Evolutionary conservation across 2,888 invertebrate species (phyloP).

Genomic region (Oxycera nigricornis): DNA sequence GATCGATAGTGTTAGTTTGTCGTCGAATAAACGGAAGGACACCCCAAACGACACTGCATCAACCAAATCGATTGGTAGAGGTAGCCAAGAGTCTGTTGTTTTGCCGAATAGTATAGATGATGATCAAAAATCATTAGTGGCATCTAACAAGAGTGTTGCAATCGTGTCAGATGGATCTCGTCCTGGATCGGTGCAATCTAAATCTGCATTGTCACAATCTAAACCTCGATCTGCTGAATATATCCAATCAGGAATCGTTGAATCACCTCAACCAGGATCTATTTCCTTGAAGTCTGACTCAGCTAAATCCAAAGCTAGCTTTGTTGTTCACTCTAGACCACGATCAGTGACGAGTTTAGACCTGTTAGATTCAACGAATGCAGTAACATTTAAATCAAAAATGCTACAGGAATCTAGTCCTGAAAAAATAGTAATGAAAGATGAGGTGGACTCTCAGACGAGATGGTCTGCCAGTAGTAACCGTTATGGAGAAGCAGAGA

Average conservation of each 20-base stretch:
- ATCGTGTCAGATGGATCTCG: conserved; percentile 61
- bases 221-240: background rate
- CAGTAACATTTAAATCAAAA: background rate
- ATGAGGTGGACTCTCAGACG: too few relatives aligned
- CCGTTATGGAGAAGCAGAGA: too few relatives aligned
- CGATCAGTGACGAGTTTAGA: conserved; percentile 45
- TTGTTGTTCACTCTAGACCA: conserved; percentile 46
- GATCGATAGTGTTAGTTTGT: conserved; percentile 39
- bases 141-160: conserved; percentile 51
- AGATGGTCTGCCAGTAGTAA: too few relatives aligned
- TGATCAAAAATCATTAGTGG: conserved; percentile 1
- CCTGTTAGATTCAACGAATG: background rate
- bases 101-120: conserved; percentile 45
- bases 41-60: conserved; percentile 46
- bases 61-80: conserved; percentile 36
- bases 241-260: too few relatives aligned
- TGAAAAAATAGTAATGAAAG: conserved; percentile 47
- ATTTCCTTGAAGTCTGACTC: conserved; percentile 46
- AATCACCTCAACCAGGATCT: background rate
- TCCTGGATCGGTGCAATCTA: background rate
- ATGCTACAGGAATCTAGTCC: background rate
- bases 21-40: conserved; percentile 31
- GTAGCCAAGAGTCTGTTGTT: conserved; percentile 55
- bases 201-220: background rate
- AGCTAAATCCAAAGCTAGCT: conserved; percentile 42